A percentile compares a stretch with the other conserved stretches of the same genome.
phyloP scores from a whole-genome alignment of 2,113 vertebrate genomes.

The Vicugna pacos region DNA sequence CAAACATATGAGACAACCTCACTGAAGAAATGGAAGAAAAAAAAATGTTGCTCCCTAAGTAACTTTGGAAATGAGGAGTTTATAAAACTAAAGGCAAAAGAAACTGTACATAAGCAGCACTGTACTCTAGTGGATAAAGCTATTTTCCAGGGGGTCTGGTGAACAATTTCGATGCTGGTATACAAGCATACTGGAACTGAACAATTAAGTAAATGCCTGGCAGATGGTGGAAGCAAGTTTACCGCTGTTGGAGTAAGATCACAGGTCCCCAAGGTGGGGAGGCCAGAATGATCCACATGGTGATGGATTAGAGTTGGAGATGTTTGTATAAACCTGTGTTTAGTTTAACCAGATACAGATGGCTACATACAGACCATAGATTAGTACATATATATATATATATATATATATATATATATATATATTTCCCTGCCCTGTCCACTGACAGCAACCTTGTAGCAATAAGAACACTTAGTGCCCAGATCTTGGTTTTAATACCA shows the following conservation, averaged over 20 bases:
- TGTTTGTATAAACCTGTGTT: background rate
- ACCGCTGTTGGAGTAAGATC: background rate
- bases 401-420: accelerated
- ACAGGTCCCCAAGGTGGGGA: background rate
- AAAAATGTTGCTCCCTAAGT: background rate
- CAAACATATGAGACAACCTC: background rate
- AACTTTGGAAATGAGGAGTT: background rate
- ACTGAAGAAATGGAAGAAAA: background rate
- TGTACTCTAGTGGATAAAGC: background rate
- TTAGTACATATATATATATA: too few relatives aligned
- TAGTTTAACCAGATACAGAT: background rate
- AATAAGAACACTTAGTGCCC: background rate
- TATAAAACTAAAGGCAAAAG: background rate
- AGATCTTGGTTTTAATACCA: background rate
- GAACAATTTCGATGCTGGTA: background rate
- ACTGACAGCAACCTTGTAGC: background rate
- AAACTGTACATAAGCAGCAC: background rate
- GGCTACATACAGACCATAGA: background rate
- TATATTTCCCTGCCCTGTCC: background rate
- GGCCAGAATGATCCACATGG: background rate
- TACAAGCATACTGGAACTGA: accelerated
- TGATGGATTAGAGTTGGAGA: background rate
- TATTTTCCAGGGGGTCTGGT: background rate
- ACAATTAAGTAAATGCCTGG: background rate
- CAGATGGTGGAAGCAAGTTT: background rate